phyloP scores from a whole-genome alignment of 2,113 vertebrate species.

The Lipophrys pholis region DNA sequence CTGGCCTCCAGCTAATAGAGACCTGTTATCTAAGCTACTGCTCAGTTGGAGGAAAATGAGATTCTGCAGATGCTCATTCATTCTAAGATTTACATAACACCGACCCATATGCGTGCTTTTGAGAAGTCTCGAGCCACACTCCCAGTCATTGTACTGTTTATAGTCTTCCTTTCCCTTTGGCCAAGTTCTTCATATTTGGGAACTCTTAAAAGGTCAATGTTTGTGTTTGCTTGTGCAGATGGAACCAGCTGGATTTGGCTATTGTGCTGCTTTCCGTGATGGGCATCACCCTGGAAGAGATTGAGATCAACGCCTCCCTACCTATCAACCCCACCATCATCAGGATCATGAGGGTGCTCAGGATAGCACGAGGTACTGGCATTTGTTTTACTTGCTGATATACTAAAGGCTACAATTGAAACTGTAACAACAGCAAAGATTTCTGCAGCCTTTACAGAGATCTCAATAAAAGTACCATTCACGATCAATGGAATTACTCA shows the following conservation, averaged over 20 bases:
- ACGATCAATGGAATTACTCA: too few relatives aligned
- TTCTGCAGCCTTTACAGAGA: too few relatives aligned
- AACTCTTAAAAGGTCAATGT: not conserved
- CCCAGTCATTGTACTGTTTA: not conserved
- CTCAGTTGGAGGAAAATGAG: conserved; percentile 30
- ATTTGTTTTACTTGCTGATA: not conserved
- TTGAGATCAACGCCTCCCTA: conserved; percentile 96
- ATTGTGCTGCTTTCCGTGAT: conserved; percentile 97
- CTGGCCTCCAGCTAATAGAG: conserved; percentile 25
- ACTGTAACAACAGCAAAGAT: too few relatives aligned
- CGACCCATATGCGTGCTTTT: conserved; percentile 3
- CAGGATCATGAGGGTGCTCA: conserved; percentile 97
- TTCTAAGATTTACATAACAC: conserved; percentile 47
- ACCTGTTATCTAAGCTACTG: conserved; percentile 17
- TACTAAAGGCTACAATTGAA: too few relatives aligned
- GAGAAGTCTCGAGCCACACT: not conserved
- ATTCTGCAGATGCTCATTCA: conserved; percentile 60
- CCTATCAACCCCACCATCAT: conserved; percentile 99
- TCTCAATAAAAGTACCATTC: too few relatives aligned
- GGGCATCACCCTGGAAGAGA: conserved; percentile 97
- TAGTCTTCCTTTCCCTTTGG: not conserved
- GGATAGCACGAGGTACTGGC: conserved; percentile 91
- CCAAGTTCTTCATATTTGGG: not conserved
- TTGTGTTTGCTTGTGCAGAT: conserved; percentile 80
- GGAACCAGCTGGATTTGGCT: conserved; percentile 97